phyloP scores from a whole-genome alignment of 1,140 invertebrate genomes.

The Pseudachorutes palmiensis region DNA sequence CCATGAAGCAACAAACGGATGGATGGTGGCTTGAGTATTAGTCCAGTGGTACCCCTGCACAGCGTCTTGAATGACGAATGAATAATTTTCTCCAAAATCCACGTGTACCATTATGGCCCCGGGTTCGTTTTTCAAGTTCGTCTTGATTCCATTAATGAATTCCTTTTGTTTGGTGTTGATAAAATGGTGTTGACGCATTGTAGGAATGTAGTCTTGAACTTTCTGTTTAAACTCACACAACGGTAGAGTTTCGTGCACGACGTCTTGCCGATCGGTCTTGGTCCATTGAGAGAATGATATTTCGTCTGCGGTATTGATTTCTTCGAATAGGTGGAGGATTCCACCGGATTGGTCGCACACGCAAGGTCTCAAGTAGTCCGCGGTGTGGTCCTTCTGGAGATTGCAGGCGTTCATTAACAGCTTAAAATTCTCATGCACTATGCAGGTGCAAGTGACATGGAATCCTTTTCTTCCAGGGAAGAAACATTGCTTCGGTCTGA shows the following conservation, averaged over 20 bases:
- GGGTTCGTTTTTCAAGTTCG: neutral
- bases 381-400: neutral
- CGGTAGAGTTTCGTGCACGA: neutral
- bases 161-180: neutral
- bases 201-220: neutral
- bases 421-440: neutral
- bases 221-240: neutral
- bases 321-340: neutral
- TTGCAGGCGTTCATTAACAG: neutral
- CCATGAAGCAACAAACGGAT: too few species aligned
- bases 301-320: neutral
- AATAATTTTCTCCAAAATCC: constrained; percentile 37
- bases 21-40: constrained; percentile 31
- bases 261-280: neutral
- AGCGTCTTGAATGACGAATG: constrained; percentile 34
- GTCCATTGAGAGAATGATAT: neutral
- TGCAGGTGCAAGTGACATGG: too few species aligned
- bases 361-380: neutral
- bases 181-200: neutral
- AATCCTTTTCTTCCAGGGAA: too few species aligned
- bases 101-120: constrained; percentile 4
- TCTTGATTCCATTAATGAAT: neutral
- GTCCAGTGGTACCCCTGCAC: constrained; percentile 27
- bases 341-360: neutral
- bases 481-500: too few species aligned